These are phyloP conservation scores for Nothura maculosa DNA, from an alignment of 2,797 vertebrate species.

Conservation along the genomic window DNA sequence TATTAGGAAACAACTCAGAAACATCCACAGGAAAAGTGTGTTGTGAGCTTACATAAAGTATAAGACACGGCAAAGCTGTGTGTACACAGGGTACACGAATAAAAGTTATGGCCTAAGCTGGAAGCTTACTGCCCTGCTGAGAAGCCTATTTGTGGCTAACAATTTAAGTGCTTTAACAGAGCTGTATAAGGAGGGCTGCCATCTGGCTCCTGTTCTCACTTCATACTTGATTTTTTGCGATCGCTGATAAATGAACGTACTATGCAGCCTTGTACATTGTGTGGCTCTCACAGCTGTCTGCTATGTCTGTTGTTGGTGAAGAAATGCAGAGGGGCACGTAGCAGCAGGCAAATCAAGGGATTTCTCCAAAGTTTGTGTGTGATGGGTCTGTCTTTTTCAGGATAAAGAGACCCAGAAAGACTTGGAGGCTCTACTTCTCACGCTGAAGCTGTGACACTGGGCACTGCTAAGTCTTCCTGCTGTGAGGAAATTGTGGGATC, in stretches of 20 bases:
- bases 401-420: slow-evolving; percentile 78
- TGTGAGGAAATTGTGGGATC: slow-evolving; percentile 21
- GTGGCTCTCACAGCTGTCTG: slow-evolving; percentile 41
- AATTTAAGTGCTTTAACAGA: slow-evolving; percentile 49
- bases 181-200: background rate
- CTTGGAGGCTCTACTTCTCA: slow-evolving; percentile 72
- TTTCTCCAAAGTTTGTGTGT: slow-evolving; percentile 51
- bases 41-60: background rate
- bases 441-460: slow-evolving; percentile 62
- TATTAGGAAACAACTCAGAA: background rate
- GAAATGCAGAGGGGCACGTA: slow-evolving; percentile 17
- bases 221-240: slow-evolving; percentile 50
- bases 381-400: slow-evolving; percentile 69
- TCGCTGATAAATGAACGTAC: slow-evolving; percentile 56
- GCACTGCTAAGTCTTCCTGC: slow-evolving; percentile 3
- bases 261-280: slow-evolving; percentile 5
- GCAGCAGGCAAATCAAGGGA: slow-evolving; percentile 29
- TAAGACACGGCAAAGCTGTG: background rate
- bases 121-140: slow-evolving; percentile 3
- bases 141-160: slow-evolving; percentile 9
- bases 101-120: background rate
- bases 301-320: slow-evolving; percentile 58
- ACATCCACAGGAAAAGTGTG: background rate
- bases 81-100: background rate
- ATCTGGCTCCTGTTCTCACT: slow-evolving; percentile 49